Percentiles rank a stretch among this genome's conserved stretches.
Evolutionary conservation across 2,888 invertebrate genomes (phyloP).

Genomic region (Halictus ligatus): DNA sequence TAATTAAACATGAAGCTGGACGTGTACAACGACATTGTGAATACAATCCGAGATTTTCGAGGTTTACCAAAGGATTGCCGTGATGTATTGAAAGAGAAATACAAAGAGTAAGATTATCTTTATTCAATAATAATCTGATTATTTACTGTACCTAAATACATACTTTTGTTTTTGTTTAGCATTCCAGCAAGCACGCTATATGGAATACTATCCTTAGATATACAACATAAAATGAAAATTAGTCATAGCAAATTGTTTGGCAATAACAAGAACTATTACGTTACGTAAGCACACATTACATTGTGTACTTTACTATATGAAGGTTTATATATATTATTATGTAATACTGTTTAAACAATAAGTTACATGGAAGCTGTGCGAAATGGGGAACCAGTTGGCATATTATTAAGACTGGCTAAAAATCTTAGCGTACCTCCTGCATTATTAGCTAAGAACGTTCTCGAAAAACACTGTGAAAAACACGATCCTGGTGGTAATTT

Average conservation of each 20-base stretch:
- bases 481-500: conserved; percentile 68
- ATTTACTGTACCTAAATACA: neutral
- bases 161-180: conserved; percentile 80
- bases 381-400: conserved; percentile 85
- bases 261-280: conserved; percentile 86
- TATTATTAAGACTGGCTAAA: conserved; percentile 87
- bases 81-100: conserved; percentile 86
- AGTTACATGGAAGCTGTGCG: conserved; percentile 80
- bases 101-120: conserved; percentile 85
- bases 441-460: conserved; percentile 86
- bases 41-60: conserved; percentile 86
- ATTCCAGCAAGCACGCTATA: conserved; percentile 87
- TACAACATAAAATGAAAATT: conserved; percentile 88
- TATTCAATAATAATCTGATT: conserved; percentile 9
- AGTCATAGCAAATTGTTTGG: conserved; percentile 87
- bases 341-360: conserved; percentile 35
- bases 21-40: conserved; percentile 86
- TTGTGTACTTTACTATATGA: neutral
- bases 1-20: conserved; percentile 75
- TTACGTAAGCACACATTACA: conserved; percentile 82
- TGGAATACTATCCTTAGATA: conserved; percentile 89
- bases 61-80: conserved; percentile 88
- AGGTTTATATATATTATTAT: conserved; percentile 37
- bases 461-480: conserved; percentile 85
- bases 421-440: conserved; percentile 86